phyloP scores from a whole-genome alignment of 2,797 vertebrate genomes.

The Sebastes elongatus region DNA sequence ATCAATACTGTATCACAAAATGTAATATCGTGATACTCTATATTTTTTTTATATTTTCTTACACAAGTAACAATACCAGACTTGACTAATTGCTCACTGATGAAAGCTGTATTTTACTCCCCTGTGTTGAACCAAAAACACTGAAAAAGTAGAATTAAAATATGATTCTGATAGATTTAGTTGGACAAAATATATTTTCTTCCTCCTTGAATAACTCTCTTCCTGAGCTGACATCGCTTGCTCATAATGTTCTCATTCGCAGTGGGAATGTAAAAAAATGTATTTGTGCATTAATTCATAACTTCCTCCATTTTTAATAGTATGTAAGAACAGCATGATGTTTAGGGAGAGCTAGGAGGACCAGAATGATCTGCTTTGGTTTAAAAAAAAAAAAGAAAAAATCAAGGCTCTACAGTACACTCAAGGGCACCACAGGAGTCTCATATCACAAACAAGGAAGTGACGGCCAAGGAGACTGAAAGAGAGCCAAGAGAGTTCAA shows the following conservation, averaged over 20 bases:
- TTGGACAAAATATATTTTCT: background rate
- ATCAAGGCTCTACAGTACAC: slow-evolving; percentile 50
- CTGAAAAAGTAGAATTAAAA: background rate
- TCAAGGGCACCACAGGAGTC: slow-evolving; percentile 55
- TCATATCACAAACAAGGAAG: slow-evolving; percentile 62
- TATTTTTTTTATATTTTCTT: too few relatives aligned
- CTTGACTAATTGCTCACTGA: background rate
- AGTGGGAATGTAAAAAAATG: background rate
- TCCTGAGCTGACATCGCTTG: background rate
- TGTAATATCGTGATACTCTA: too few relatives aligned
- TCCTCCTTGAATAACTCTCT: background rate
- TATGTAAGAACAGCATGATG: background rate
- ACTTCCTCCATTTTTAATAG: background rate
- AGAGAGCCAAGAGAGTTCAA: slow-evolving; percentile 52
- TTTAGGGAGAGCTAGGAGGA: background rate
- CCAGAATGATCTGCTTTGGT: slow-evolving; percentile 9
- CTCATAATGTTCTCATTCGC: background rate
- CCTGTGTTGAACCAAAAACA: background rate
- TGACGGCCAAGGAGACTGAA: slow-evolving; percentile 62
- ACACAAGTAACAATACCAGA: too few relatives aligned
- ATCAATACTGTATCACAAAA: too few relatives aligned
- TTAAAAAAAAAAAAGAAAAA: slow-evolving; percentile 22
- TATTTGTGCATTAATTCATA: background rate
- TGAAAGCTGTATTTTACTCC: background rate
- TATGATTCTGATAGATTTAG: background rate